These are phyloP conservation scores for Melanotaenia boesemani DNA, from an alignment of 2,797 vertebrate species.

Conservation along the genomic window DNA sequence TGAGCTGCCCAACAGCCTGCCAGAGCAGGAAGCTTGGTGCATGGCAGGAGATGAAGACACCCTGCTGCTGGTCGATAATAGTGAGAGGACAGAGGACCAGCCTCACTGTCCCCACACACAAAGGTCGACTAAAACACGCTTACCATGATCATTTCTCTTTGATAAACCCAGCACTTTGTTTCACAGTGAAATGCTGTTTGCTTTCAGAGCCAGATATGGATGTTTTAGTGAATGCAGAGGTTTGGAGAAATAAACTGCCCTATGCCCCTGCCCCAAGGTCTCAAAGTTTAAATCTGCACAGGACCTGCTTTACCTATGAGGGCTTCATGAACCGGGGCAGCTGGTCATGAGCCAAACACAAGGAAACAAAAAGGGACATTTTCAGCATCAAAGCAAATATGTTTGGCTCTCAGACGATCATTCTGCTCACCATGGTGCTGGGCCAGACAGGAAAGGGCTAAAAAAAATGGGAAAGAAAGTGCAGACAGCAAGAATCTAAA, in stretches of 20 bases:
- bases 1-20: constrained; percentile 65
- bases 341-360: too few relatives aligned
- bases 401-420: too few relatives aligned
- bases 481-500: too few relatives aligned
- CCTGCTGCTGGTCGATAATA: constrained; percentile 78
- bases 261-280: too few relatives aligned
- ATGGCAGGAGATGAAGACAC: constrained; percentile 78
- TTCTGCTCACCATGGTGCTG: too few relatives aligned
- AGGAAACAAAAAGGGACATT: too few relatives aligned
- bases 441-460: too few relatives aligned
- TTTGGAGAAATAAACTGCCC: not conserved
- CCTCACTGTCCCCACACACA: constrained; percentile 20
- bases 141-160: constrained; percentile 39
- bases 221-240: not conserved
- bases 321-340: too few relatives aligned
- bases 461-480: too few relatives aligned
- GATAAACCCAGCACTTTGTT: constrained; percentile 26
- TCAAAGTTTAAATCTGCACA: too few relatives aligned
- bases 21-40: constrained; percentile 65
- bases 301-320: too few relatives aligned
- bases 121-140: constrained; percentile 19
- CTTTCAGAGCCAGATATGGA: not conserved
- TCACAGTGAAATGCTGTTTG: constrained; percentile 14
- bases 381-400: too few relatives aligned
- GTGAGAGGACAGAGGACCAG: constrained; percentile 53